These are phyloP conservation scores for Ormia ochracea DNA, from an alignment of 2,888 invertebrate genomes.

Conservation along the genomic window DNA sequence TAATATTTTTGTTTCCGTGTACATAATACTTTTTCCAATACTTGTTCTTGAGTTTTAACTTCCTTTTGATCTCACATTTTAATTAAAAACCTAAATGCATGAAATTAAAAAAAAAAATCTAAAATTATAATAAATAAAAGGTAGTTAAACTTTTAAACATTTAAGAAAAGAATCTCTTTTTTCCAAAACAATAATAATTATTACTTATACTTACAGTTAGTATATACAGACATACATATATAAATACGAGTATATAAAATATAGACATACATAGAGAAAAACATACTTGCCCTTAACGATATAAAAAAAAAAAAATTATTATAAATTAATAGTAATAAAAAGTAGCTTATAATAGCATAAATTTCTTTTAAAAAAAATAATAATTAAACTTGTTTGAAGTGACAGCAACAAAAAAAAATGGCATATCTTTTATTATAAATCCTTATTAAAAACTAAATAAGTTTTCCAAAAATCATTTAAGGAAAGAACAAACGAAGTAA, in stretches of 20 bases:
- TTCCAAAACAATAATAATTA: constrained; percentile 51
- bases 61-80: constrained; percentile 71
- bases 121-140: constrained; percentile 41
- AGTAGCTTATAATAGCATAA: constrained; percentile 60
- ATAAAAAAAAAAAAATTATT: constrained; percentile 52
- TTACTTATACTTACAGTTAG: too few relatives aligned
- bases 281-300: constrained; percentile 55
- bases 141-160: constrained; percentile 53
- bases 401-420: constrained; percentile 12
- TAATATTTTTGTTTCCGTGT: constrained; percentile 35
- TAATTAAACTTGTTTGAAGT: constrained; percentile 7
- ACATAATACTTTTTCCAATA: constrained; percentile 58
- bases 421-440: constrained; percentile 57
- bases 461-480: constrained; percentile 49
- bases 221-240: too few relatives aligned
- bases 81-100: constrained; percentile 23
- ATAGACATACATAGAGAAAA: constrained; percentile 59
- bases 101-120: constrained; percentile 22
- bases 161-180: constrained; percentile 53
- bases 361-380: constrained; percentile 58
- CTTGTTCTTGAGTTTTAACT: constrained; percentile 67
- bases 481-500: constrained; percentile 43
- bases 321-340: constrained; percentile 30
- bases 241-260: constrained; percentile 60
- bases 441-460: constrained; percentile 36